Evolutionary conservation across 2,888 invertebrate genomes (phyloP).

Genomic region (Nephrocerus scutellatus): DNA sequence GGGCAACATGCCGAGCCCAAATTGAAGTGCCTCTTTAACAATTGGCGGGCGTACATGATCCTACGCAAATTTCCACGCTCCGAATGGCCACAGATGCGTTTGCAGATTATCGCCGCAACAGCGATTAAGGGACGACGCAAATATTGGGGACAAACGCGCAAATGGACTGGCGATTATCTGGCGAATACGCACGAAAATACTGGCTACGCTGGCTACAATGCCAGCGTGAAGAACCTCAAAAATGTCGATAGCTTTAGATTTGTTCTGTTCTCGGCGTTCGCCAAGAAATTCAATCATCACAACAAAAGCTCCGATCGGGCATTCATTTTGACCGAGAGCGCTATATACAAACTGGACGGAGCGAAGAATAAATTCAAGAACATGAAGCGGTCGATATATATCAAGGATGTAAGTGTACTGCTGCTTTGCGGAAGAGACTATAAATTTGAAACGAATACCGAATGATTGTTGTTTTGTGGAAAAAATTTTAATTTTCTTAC

Average conservation of each 20-base stretch:
- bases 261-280: constrained; percentile 48
- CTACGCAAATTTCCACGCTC: constrained; percentile 70
- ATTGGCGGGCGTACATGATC: constrained; percentile 84
- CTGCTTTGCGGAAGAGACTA: too few relatives aligned
- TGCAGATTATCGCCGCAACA: constrained; percentile 72
- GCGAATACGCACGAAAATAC: constrained; percentile 61
- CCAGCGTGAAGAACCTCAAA: constrained; percentile 61
- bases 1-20: constrained; percentile 57
- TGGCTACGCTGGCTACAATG: constrained; percentile 58
- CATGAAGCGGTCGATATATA: constrained; percentile 75
- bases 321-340: constrained; percentile 76
- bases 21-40: constrained; percentile 59
- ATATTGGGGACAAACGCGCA: constrained; percentile 68
- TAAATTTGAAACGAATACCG: too few relatives aligned
- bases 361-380: constrained; percentile 70
- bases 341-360: constrained; percentile 81
- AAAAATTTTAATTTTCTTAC: too few relatives aligned
- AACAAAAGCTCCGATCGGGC: constrained; percentile 82
- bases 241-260: constrained; percentile 59
- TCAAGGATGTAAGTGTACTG: constrained; percentile 57
- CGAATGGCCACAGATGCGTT: constrained; percentile 81
- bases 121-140: constrained; percentile 55
- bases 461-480: too few relatives aligned
- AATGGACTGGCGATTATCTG: constrained; percentile 82
- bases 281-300: constrained; percentile 48